A percentile compares a stretch with the other conserved stretches of the same genome.
phyloP scores from a whole-genome alignment of 2,888 invertebrate genomes.

The Heteromurus nitidus region DNA sequence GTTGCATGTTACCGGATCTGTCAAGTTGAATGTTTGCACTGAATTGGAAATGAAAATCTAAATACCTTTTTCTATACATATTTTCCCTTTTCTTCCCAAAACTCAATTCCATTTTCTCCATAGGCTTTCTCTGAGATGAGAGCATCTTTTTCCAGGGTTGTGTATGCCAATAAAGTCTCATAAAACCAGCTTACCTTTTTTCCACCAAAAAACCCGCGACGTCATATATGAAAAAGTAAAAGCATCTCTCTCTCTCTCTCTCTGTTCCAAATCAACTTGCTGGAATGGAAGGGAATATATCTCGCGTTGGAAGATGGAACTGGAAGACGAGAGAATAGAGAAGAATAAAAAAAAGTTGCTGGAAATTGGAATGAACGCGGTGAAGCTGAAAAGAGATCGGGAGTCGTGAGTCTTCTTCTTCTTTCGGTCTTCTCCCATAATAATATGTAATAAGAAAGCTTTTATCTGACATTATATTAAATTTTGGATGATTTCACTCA shows the following conservation, averaged over 20 bases:
- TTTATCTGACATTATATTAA: conserved; percentile 37
- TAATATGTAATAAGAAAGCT: conserved; percentile 32
- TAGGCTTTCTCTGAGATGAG: too few species aligned
- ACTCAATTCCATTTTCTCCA: too few species aligned
- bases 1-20: conserved; percentile 36
- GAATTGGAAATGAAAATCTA: conserved; percentile 56
- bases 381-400: conserved; percentile 41
- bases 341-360: too few species aligned
- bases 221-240: too few species aligned
- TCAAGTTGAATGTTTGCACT: conserved; percentile 39
- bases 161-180: conserved; percentile 39
- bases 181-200: conserved; percentile 59
- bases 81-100: too few species aligned
- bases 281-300: neutral
- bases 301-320: neutral
- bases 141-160: neutral
- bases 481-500: conserved; percentile 45
- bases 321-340: neutral
- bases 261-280: neutral
- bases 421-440: too few species aligned
- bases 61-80: conserved; percentile 17
- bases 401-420: neutral
- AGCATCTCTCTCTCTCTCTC: too few species aligned
- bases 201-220: neutral
- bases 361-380: conserved; percentile 9